Evolutionary conservation across 2,888 invertebrate genomes (phyloP).

Genomic region (Nephrotoma guestfalica): DNA sequence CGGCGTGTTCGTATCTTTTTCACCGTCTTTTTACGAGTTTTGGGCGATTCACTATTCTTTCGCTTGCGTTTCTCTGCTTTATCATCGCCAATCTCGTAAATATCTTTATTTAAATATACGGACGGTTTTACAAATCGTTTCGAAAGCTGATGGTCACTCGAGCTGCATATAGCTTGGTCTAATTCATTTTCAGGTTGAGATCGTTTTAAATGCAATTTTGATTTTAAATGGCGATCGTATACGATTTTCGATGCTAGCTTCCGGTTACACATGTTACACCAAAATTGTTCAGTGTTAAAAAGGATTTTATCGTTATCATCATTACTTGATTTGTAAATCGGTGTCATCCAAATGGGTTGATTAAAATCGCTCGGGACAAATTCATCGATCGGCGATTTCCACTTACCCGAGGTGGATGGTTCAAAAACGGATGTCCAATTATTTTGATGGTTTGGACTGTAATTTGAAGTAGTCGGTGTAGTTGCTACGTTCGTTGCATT

Average conservation of each 20-base stretch:
- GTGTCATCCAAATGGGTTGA: background rate
- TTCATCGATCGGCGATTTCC: background rate
- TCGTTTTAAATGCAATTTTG: conserved; percentile 54
- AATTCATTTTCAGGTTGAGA: conserved; percentile 52
- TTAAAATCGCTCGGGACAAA: background rate
- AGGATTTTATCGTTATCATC: conserved; percentile 10
- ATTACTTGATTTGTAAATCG: background rate
- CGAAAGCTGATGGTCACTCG: background rate
- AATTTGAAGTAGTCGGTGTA: background rate
- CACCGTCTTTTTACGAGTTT: background rate
- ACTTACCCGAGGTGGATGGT: background rate
- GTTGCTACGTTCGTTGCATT: conserved; percentile 16
- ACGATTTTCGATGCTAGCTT: conserved; percentile 55
- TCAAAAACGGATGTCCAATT: background rate
- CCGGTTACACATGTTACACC: conserved; percentile 70
- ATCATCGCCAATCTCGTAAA: conserved; percentile 18
- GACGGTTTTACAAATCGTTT: conserved; percentile 28
- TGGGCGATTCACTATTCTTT: background rate
- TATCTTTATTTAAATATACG: conserved; percentile 26
- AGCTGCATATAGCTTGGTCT: conserved; percentile 35
- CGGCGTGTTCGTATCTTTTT: background rate
- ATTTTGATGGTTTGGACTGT: background rate
- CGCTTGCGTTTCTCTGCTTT: background rate
- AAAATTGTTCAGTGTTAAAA: conserved; percentile 42
- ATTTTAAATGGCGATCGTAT: conserved; percentile 62